These are phyloP conservation scores for Serrognathus titanus DNA, from an alignment of 2,888 invertebrate species.

Conservation along the genomic window DNA sequence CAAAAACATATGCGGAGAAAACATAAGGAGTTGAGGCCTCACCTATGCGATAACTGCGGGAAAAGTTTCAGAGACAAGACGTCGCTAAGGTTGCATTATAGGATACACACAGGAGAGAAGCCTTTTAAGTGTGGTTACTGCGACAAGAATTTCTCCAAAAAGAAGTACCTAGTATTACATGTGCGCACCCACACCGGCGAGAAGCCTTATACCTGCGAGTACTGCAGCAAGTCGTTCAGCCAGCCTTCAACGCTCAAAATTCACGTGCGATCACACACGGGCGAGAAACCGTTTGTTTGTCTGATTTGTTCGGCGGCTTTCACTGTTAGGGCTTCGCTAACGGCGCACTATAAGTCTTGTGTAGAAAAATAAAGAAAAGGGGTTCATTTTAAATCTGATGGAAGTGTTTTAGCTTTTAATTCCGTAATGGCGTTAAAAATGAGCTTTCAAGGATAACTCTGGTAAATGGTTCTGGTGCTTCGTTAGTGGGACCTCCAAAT, in stretches of 20 bases:
- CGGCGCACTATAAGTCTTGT: slow-evolving; percentile 10
- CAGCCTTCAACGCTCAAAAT: slow-evolving; percentile 38
- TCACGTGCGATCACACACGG: slow-evolving; percentile 39
- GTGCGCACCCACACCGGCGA: slow-evolving; percentile 41
- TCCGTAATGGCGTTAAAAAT: no score
- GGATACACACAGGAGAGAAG: slow-evolving; percentile 32
- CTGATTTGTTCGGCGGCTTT: slow-evolving; percentile 56
- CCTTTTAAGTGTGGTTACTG: slow-evolving; percentile 33
- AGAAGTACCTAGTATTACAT: slow-evolving; percentile 37
- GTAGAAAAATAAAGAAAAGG: not conserved
- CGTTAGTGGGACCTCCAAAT: no score
- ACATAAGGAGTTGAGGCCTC: slow-evolving; percentile 17
- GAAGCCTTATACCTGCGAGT: slow-evolving; percentile 41
- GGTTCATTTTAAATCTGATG: no score
- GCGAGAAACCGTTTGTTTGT: slow-evolving; percentile 49
- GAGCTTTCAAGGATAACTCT: no score
- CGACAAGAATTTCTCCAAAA: slow-evolving; percentile 33
- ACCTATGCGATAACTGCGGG: slow-evolving; percentile 40
- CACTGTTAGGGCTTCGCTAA: slow-evolving; percentile 33
- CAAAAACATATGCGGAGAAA: slow-evolving; percentile 46
- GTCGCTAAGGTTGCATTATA: slow-evolving; percentile 35
- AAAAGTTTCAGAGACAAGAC: slow-evolving; percentile 38
- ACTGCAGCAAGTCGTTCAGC: slow-evolving; percentile 41
- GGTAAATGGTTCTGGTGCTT: no score
- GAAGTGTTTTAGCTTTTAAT: no score